Evolutionary conservation across 2,113 vertebrate genomes (phyloP).

Genomic region (Marcusenius ussheri): DNA sequence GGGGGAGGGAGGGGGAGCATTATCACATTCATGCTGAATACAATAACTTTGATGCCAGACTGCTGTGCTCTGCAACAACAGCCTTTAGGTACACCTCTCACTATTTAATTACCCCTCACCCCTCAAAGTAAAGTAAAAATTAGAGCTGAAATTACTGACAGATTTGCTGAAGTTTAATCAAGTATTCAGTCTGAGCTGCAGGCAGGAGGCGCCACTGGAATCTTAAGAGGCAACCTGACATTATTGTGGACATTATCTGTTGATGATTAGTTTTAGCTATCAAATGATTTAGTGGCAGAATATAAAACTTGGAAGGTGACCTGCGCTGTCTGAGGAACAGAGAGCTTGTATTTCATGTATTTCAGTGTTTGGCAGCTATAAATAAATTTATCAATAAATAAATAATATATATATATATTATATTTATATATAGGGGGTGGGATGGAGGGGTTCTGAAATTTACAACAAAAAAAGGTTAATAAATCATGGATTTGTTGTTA

Average conservation of each 20-base stretch:
- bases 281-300: slow-evolving; percentile 37
- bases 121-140: slow-evolving; percentile 54
- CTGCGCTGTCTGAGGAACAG: slow-evolving; percentile 22
- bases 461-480: neutral
- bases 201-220: slow-evolving; percentile 53
- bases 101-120: slow-evolving; percentile 71
- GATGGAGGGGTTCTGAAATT: neutral
- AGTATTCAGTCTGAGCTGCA: slow-evolving; percentile 73
- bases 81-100: slow-evolving; percentile 51
- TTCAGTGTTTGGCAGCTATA: neutral
- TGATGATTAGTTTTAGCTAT: slow-evolving; percentile 47
- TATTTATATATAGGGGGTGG: too few relatives aligned
- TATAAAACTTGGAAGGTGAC: slow-evolving; percentile 11
- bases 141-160: slow-evolving; percentile 58
- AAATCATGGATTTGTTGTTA: neutral
- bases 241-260: slow-evolving; percentile 57
- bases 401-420: too few relatives aligned
- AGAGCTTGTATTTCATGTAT: neutral
- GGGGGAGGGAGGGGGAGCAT: slow-evolving; percentile 27
- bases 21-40: slow-evolving; percentile 24
- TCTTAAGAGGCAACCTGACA: slow-evolving; percentile 56
- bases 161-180: slow-evolving; percentile 68
- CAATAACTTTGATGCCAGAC: slow-evolving; percentile 44
- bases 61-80: slow-evolving; percentile 37
- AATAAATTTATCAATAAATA: too few relatives aligned